phyloP scores from a whole-genome alignment of 2,797 vertebrate species.

The Sciaenops ocellatus region DNA sequence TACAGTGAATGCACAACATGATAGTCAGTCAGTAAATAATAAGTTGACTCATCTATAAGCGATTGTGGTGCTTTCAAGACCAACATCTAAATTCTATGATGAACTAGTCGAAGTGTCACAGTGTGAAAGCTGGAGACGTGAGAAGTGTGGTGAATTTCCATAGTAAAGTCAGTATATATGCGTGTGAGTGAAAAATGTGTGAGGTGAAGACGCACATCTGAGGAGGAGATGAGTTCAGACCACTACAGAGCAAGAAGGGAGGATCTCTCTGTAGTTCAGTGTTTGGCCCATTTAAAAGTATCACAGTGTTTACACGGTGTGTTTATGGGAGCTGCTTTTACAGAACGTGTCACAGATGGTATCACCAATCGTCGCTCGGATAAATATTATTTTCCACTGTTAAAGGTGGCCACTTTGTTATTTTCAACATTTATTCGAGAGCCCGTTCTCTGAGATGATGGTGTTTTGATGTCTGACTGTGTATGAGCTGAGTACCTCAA shows the following conservation, averaged over 20 bases:
- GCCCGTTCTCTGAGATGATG: slow-evolving; percentile 74
- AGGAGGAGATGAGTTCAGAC: slow-evolving; percentile 43
- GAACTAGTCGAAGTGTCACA: background rate
- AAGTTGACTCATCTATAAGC: background rate
- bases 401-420: slow-evolving; percentile 77
- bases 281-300: slow-evolving; percentile 64
- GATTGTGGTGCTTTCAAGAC: background rate
- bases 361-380: slow-evolving; percentile 66
- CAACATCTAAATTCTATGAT: background rate
- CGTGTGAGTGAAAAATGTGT: slow-evolving; percentile 36
- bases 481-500: slow-evolving; percentile 47
- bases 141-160: slow-evolving; percentile 30
- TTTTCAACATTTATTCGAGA: slow-evolving; percentile 76
- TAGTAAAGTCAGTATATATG: slow-evolving; percentile 30
- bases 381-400: slow-evolving; percentile 83
- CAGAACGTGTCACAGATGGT: slow-evolving; percentile 72
- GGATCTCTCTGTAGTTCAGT: slow-evolving; percentile 45
- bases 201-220: slow-evolving; percentile 59
- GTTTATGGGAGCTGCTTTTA: slow-evolving; percentile 84
- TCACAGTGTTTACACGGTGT: slow-evolving; percentile 76
- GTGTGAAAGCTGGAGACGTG: slow-evolving; percentile 10
- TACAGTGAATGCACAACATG: background rate
- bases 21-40: background rate
- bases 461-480: slow-evolving; percentile 67
- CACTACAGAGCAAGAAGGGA: slow-evolving; percentile 54